Evolutionary conservation across 1,140 invertebrate species (phyloP), one percentile per base, ranked within the genome.

Genomic region (Whitmania pigra): DNA sequence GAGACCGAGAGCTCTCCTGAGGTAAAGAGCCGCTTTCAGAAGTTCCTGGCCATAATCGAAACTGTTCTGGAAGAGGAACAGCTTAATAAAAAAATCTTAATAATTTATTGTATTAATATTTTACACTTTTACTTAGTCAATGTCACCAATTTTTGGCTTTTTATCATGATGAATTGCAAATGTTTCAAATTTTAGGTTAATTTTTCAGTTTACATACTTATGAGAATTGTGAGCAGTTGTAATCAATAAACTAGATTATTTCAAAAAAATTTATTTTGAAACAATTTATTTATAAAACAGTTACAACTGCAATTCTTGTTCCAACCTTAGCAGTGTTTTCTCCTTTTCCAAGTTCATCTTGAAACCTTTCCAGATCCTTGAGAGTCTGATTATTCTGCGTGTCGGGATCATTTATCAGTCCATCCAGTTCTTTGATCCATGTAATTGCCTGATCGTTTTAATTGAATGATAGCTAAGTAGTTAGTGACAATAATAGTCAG

Each of bases 21-120:
- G 77, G n/a, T 88, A 85, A 55, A 89, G 80, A n/a, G 89, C 87
- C 18, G 88, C 89, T 76, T 88, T 88, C 17, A 90, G 81, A 69
- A 90, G 78, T 81, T 90, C 88, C 77, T 87, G 88, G 6, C 89
- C 89, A 77, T 90, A 91, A 69, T 90, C 87, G 77, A 88, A 90
- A 3, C 89, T 90, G 43, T 88, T 87, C 89, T 90, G 76, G 20
- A 63, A 31, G 11, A 25, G 57, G 57, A 49, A 49, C 13, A 13
- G 40, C 15, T 63, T 63, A 9, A 4, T 63, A 25, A 63, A 6
- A 15, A 63, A 25, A 63, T 63, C 15, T 4, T 22, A n/a, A n/a
- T n/a, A n/a, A n/a, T n/a, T n/a, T n/a, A n/a, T n/a, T n/a, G n/a
- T n/a, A n/a, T n/a, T n/a, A n/a, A n/a, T n/a, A n/a, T n/a, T n/a